A percentile compares a stretch with the other conserved stretches of the same genome.
Conservation (phyloP, 2,113 vertebrate species). For the Coptodon rendalli region DNA sequence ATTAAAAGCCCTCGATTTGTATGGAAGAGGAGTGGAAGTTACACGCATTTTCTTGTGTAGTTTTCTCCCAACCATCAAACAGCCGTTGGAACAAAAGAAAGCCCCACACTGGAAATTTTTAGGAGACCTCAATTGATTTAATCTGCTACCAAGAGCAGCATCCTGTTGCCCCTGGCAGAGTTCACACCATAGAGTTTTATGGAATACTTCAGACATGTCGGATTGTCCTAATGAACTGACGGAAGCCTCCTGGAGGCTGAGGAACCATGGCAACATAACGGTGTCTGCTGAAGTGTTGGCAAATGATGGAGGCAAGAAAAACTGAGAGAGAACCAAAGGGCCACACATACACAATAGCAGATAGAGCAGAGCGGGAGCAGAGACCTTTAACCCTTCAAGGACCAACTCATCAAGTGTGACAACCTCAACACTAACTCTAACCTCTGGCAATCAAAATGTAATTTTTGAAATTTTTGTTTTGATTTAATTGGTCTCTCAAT, state of each 20-base stretch:
- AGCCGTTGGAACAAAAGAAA: background rate
- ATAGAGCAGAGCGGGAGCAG: background rate
- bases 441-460: background rate
- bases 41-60: background rate
- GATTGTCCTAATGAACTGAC: conserved; percentile 41
- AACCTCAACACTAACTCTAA: background rate
- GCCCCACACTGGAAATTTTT: background rate
- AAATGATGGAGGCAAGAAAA: background rate
- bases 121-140: background rate
- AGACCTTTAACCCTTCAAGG: background rate
- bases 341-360: background rate
- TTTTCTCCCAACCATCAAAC: background rate
- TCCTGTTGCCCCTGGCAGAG: conserved; percentile 35
- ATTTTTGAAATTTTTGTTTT: background rate
- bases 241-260: background rate
- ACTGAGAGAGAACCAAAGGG: background rate
- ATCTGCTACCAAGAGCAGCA: conserved; percentile 3
- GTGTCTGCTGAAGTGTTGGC: background rate
- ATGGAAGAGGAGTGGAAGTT: background rate
- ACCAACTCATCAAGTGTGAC: background rate
- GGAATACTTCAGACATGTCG: conserved; percentile 24
- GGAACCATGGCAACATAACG: background rate
- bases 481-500: background rate
- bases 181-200: conserved; percentile 45
- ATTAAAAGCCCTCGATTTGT: background rate